phyloP scores from a whole-genome alignment of 2,888 invertebrate species.

The Subacronicta megacephala region DNA sequence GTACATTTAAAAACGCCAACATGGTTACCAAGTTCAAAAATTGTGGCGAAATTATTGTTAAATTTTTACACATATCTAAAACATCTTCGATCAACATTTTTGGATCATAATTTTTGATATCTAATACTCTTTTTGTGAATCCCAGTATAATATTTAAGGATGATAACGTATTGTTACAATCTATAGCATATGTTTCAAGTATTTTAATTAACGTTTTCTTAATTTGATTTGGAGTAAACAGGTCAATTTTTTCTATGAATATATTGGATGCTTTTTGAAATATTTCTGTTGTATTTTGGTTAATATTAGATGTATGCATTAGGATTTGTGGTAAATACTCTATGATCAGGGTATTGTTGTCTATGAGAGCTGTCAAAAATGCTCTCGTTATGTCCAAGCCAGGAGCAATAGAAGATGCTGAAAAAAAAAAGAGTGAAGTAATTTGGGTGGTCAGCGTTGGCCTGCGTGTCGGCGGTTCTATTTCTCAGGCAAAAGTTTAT shows the following conservation, averaged over 20 bases:
- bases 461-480: too few species aligned
- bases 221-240: constrained; percentile 56
- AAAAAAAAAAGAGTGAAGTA: constrained; percentile 58
- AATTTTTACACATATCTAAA: constrained; percentile 17
- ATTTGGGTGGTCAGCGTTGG: too few species aligned
- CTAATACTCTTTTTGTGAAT: constrained; percentile 15
- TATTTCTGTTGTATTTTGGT: constrained; percentile 46
- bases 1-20: constrained; percentile 34
- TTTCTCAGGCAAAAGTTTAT: too few species aligned
- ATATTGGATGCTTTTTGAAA: constrained; percentile 61
- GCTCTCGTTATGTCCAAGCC: constrained; percentile 66
- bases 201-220: constrained; percentile 23
- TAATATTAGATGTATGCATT: constrained; percentile 52
- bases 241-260: constrained; percentile 66
- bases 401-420: constrained; percentile 62
- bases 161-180: constrained; percentile 1
- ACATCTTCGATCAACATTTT: constrained; percentile 4
- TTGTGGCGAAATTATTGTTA: constrained; percentile 25
- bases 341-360: constrained; percentile 64
- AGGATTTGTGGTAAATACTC: constrained; percentile 63
- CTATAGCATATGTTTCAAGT: constrained; percentile 7
- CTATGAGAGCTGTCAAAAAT: constrained; percentile 61
- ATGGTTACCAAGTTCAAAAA: constrained; percentile 37
- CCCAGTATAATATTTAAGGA: constrained; percentile 42
- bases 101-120: not conserved